Evolutionary conservation across 2,888 invertebrate genomes (phyloP), one percentile per base, ranked within the genome.

Genomic region (Xestia xanthographa): DNA sequence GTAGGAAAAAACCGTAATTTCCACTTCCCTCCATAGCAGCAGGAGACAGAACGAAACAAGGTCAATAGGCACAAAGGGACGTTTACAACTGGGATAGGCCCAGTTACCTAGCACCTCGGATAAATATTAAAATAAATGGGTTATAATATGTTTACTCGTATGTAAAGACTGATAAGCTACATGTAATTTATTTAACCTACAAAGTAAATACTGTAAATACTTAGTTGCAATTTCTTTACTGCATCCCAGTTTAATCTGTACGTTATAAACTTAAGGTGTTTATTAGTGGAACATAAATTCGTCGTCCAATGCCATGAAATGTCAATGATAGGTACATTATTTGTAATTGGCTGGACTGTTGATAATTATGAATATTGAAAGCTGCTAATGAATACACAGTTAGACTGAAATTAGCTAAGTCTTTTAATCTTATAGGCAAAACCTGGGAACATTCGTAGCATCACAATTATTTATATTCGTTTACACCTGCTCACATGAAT

Each of bases 311-410:
- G 12, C 43, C 48, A 11, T 60, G 62, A 80, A 80, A 86, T 86
- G 84, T 79, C 82, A 87, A 86, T 84, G 84, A 80, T 83, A 77
- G 1, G 9, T 69, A 65, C 5, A 12, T 50, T 71, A 60, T 53
- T 65, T n/a, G 45, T 70, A n/a, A 69, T 69, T 62, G 29, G 38
- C 34, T 67, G 53, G 53, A 75, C 29, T 62, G 38, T 72, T 43
- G 12, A 38, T 38, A 38, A 41, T 41, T 41, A 53, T 48, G 26
- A 56, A 60, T 45, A 53, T 45, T 66, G 22, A 69, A 79, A 34
- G 48, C 29, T 38, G 43, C 17, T 56, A 66, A 81, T 53, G 56
- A 45, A 29, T 81, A 56, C 26, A n/a, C 1, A 38, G 29, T 1
- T 56, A 43, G 8, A 38, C 20, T 62, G 11, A 45, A n/a, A 20